A percentile compares a stretch with the other conserved stretches of the same genome.
Conservation (phyloP, 2,888 invertebrate species). For the Hirtodrosophila histrioides region DNA sequence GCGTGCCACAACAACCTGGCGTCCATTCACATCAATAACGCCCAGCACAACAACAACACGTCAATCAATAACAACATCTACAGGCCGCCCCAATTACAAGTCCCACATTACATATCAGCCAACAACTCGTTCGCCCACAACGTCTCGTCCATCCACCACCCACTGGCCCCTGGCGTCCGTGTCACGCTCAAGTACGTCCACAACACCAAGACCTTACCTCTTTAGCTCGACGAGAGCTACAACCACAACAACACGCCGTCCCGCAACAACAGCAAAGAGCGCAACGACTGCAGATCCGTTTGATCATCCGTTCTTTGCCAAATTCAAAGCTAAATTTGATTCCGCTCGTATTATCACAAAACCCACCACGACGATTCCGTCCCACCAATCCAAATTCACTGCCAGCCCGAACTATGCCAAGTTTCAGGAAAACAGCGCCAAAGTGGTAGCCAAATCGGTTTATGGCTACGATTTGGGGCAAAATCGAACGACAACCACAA, state of each 20-base stretch:
- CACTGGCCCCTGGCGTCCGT: conserved; percentile 1
- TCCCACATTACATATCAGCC: conserved; percentile 5
- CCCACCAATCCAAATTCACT: conserved; percentile 31
- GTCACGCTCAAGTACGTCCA: conserved; percentile 24
- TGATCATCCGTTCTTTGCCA: conserved; percentile 63
- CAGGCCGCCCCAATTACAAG: conserved; percentile 1
- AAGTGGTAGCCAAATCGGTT: conserved; percentile 54
- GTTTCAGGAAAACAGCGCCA: conserved; percentile 60
- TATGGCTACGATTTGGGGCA: conserved; percentile 53
- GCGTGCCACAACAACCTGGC: conserved; percentile 6
- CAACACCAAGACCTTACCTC: conserved; percentile 61
- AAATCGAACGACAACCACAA: conserved; percentile 42
- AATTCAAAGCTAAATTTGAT: conserved; percentile 50
- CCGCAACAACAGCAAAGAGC: conserved; percentile 30
- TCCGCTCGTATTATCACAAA: conserved; percentile 15
- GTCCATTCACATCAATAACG: conserved; percentile 6
- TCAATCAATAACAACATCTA: conserved; percentile 6
- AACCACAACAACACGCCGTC: conserved; percentile 24
- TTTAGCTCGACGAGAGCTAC: conserved; percentile 41
- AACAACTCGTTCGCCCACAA: conserved; percentile 14
- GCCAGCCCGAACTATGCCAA: conserved; percentile 61
- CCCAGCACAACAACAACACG: conserved; percentile 1
- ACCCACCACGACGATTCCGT: conserved; percentile 13
- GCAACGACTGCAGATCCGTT: conserved; percentile 46
- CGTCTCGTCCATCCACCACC: background rate